Evolutionary conservation across 2,797 vertebrate genomes (phyloP).

Genomic region (Chrysolophus pictus): DNA sequence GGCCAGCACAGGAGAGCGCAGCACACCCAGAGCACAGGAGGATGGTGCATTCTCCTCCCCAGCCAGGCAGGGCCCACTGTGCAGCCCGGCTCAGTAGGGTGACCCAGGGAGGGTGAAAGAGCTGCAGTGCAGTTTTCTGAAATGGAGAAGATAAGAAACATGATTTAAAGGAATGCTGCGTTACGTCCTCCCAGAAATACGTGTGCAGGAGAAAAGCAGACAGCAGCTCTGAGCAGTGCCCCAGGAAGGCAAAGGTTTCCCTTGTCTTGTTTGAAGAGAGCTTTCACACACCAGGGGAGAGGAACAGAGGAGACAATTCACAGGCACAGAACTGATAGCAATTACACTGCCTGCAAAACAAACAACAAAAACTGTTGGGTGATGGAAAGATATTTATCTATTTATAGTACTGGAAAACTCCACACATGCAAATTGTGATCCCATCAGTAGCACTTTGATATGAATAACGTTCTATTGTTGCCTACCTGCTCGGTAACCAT

Average conservation of each 20-base stretch:
- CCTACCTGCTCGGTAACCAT: not conserved
- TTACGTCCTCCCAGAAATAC: not conserved
- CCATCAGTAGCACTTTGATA: not conserved
- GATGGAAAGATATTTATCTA: not conserved
- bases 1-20: not conserved
- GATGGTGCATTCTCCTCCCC: too few relatives aligned
- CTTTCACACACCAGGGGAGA: not conserved
- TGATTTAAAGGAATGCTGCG: not conserved
- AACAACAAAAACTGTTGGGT: not conserved
- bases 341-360: not conserved
- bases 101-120: not conserved
- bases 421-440: fast-evolving
- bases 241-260: not conserved
- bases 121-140: not conserved
- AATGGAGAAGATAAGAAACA: not conserved
- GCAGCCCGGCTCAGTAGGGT: not conserved
- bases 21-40: not conserved
- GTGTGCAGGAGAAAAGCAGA: not conserved
- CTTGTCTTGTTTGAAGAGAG: too few relatives aligned
- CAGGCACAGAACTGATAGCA: not conserved
- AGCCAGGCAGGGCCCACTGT: not conserved
- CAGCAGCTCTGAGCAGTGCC: not conserved
- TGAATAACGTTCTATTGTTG: not conserved
- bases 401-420: not conserved
- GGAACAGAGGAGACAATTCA: not conserved